These are phyloP conservation scores for Orchestia grillus DNA, from an alignment of 1,140 invertebrate genomes.

Conservation along the genomic window DNA sequence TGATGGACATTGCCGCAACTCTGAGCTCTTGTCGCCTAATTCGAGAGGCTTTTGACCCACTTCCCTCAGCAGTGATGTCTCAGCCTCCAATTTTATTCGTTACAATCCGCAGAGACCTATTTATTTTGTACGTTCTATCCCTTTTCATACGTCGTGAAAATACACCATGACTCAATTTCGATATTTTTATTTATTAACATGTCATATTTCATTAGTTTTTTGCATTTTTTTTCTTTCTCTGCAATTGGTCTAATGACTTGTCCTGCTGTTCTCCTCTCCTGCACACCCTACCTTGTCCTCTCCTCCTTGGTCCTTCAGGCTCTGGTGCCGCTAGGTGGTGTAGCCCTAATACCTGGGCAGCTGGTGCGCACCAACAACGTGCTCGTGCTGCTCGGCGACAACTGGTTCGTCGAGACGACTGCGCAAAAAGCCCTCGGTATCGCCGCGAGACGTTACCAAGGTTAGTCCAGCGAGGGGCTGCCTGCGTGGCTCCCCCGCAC, in stretches of 20 bases:
- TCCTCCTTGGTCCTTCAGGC: conserved; percentile 68
- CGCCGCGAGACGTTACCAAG: conserved; percentile 44
- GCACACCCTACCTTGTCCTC: background rate
- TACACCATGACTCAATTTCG: background rate
- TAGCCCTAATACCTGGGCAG: conserved; percentile 79
- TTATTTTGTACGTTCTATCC: background rate
- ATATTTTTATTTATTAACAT: background rate
- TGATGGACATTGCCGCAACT: too few relatives aligned
- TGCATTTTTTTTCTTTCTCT: background rate
- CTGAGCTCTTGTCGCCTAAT: too few relatives aligned
- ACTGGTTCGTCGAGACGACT: conserved; percentile 81
- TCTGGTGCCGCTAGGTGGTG: conserved; percentile 78
- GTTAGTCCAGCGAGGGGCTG: background rate
- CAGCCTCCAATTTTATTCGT: background rate
- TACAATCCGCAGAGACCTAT: background rate
- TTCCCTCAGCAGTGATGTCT: background rate
- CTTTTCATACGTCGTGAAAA: background rate
- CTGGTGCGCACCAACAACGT: conserved; percentile 82
- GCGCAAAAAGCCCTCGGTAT: conserved; percentile 77
- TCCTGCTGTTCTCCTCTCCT: background rate
- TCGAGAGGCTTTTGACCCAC: too few relatives aligned
- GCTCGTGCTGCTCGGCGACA: conserved; percentile 78
- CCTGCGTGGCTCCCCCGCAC: background rate
- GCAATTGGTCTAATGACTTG: background rate
- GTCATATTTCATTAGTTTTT: background rate